phyloP scores from a whole-genome alignment of 2,113 vertebrate species.

The Dromaius novaehollandiae region DNA sequence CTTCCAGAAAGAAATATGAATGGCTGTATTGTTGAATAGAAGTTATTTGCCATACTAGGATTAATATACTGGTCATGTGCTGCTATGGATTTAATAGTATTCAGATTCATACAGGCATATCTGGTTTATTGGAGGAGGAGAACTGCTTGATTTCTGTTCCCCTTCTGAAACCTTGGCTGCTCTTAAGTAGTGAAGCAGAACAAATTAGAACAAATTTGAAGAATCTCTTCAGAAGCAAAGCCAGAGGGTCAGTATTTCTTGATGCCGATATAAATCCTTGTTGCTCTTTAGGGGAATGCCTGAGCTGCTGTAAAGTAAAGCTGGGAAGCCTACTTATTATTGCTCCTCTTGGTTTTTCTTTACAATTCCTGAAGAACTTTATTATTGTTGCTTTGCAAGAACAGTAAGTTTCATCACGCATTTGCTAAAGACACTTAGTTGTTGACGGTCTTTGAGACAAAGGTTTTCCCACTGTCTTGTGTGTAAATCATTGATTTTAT shows the following conservation, averaged over 20 bases:
- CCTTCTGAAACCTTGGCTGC: slow-evolving; percentile 5
- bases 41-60: slow-evolving; percentile 8
- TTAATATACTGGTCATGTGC: slow-evolving; percentile 41
- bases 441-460: background rate
- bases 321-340: slow-evolving; percentile 5
- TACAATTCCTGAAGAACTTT: background rate
- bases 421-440: background rate
- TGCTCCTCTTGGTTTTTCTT: background rate
- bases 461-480: background rate
- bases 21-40: slow-evolving; percentile 11
- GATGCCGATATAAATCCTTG: slow-evolving; percentile 15
- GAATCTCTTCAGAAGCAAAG: slow-evolving; percentile 37
- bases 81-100: slow-evolving; percentile 39
- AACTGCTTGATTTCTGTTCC: background rate
- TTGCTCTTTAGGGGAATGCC: slow-evolving; percentile 3
- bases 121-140: slow-evolving; percentile 29
- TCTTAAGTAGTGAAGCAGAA: slow-evolving; percentile 19
- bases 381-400: background rate
- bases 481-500: background rate
- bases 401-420: background rate
- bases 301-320: slow-evolving; percentile 25
- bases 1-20: slow-evolving; percentile 60
- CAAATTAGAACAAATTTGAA: slow-evolving; percentile 20
- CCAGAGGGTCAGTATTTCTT: slow-evolving; percentile 22
- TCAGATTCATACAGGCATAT: slow-evolving; percentile 41